Percentiles rank a stretch among this genome's conserved stretches.
phyloP scores from a whole-genome alignment of 2,797 vertebrate species.

The Pampus argenteus region DNA sequence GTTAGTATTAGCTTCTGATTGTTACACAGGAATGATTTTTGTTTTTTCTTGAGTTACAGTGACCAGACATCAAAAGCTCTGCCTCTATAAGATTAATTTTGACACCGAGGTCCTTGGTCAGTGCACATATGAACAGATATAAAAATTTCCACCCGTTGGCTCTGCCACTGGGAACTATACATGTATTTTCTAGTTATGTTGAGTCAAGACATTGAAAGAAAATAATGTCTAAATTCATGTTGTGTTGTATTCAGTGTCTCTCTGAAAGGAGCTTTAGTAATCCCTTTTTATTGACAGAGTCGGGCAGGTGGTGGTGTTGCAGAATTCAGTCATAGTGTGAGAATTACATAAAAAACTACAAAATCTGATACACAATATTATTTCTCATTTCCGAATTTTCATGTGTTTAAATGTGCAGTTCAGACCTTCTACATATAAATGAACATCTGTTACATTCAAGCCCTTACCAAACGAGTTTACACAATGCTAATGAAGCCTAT shows the following conservation, averaged over 20 bases:
- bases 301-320: background rate
- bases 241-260: background rate
- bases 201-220: background rate
- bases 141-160: background rate
- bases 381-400: too few species aligned
- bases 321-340: background rate
- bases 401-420: too few species aligned
- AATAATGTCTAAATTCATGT: background rate
- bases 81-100: conserved; percentile 2
- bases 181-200: background rate
- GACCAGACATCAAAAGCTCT: background rate
- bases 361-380: too few species aligned
- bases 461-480: too few species aligned
- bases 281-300: background rate
- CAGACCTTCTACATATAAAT: too few species aligned
- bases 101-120: background rate
- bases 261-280: background rate
- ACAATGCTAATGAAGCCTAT: too few species aligned
- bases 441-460: too few species aligned
- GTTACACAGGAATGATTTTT: background rate
- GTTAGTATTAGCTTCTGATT: background rate
- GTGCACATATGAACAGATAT: background rate
- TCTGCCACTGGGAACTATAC: background rate
- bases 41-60: background rate
- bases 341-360: background rate